Evolutionary conservation across 2,113 vertebrate species (phyloP).

Genomic region (Athene cunicularia): DNA sequence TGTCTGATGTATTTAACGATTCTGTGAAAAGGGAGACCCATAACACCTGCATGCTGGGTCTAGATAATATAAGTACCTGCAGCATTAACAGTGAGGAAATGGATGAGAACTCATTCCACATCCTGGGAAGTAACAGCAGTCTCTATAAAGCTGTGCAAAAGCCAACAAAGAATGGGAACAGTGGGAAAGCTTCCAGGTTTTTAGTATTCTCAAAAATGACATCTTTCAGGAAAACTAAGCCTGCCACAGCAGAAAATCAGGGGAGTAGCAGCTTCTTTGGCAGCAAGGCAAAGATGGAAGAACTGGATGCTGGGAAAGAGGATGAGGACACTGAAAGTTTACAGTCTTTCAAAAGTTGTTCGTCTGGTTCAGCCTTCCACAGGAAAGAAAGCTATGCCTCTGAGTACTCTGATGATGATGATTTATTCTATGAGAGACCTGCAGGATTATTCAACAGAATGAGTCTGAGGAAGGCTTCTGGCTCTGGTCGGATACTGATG

Average conservation of each 20-base stretch:
- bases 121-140: slow-evolving; percentile 49
- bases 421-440: slow-evolving; percentile 71
- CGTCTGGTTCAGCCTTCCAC: background rate
- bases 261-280: background rate
- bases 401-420: slow-evolving; percentile 75
- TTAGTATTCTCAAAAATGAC: slow-evolving; percentile 79
- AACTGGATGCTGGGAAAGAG: slow-evolving; percentile 23
- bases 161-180: slow-evolving; percentile 54
- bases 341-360: slow-evolving; percentile 50
- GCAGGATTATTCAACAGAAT: slow-evolving; percentile 60
- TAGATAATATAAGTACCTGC: slow-evolving; percentile 49
- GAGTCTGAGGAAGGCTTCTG: slow-evolving; percentile 57
- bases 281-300: slow-evolving; percentile 44
- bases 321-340: slow-evolving; percentile 51
- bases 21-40: background rate
- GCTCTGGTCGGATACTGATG: slow-evolving; percentile 12
- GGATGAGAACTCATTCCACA: slow-evolving; percentile 46
- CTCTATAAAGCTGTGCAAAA: slow-evolving; percentile 67
- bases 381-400: slow-evolving; percentile 41
- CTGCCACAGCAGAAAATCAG: background rate
- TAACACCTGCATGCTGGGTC: background rate
- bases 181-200: slow-evolving; percentile 64
- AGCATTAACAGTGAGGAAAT: slow-evolving; percentile 71
- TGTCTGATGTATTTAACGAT: slow-evolving; percentile 17
- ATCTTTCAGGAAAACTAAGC: slow-evolving; percentile 74